phyloP scores from a whole-genome alignment of 2,888 invertebrate species.

The Acanthosepion esculentum region DNA sequence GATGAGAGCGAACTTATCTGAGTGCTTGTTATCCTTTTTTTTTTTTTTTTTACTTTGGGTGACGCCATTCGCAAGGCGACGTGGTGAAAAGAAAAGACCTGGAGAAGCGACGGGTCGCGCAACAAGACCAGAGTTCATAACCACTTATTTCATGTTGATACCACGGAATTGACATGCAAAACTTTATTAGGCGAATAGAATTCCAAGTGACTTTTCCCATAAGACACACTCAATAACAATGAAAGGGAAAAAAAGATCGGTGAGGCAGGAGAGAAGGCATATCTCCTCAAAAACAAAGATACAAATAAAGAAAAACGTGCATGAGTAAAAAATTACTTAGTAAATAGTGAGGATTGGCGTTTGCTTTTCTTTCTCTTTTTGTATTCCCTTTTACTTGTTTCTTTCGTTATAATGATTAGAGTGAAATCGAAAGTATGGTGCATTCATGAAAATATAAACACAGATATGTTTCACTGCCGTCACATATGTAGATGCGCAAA shows the following conservation, averaged over 20 bases:
- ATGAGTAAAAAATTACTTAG: not conserved
- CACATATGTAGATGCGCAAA: too few relatives aligned
- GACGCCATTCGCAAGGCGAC: slow-evolving; percentile 15
- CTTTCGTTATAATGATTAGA: too few relatives aligned
- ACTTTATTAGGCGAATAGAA: not conserved
- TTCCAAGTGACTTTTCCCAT: not conserved
- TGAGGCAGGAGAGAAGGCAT: not conserved
- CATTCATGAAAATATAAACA: too few relatives aligned
- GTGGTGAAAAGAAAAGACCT: not conserved
- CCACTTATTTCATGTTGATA: slow-evolving; percentile 16
- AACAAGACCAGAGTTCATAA: not conserved
- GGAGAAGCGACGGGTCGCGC: not conserved
- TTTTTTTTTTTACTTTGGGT: not conserved
- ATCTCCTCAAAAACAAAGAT: not conserved
- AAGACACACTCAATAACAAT: not conserved
- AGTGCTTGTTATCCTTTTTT: not conserved
- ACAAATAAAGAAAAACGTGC: not conserved
- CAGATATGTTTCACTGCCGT: too few relatives aligned
- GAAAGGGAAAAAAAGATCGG: not conserved
- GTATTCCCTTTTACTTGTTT: too few relatives aligned
- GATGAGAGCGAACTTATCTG: not conserved
- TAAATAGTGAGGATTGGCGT: too few relatives aligned
- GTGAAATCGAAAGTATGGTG: too few relatives aligned
- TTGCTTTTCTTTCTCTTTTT: too few relatives aligned
- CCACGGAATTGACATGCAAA: not conserved